Conservation (phyloP, 2,888 invertebrate genomes). For the Alloscopus bannaensis region DNA sequence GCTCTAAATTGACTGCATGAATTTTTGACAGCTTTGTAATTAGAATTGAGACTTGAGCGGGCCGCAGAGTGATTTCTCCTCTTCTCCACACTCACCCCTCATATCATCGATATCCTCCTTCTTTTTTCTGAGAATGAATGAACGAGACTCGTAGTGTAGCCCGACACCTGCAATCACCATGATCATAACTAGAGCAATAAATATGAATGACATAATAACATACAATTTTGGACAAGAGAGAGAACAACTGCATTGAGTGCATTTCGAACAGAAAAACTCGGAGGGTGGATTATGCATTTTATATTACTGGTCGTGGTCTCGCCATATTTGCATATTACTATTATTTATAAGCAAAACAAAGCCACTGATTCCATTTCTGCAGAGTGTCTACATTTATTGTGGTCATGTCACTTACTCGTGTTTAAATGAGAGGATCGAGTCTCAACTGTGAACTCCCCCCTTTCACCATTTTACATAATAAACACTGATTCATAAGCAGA, state of each 20-base stretch:
- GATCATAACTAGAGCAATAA: constrained; percentile 17
- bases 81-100: neutral
- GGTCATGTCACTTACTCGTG: constrained; percentile 21
- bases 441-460: neutral
- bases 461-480: no score
- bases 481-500: no score
- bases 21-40: constrained; percentile 31
- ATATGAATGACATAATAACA: constrained; percentile 12
- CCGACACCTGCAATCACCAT: neutral
- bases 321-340: no score
- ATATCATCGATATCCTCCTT: neutral
- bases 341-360: no score
- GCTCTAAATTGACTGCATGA: no score
- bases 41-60: neutral
- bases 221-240: neutral
- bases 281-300: no score
- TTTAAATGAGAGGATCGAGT: constrained; percentile 9
- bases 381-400: neutral
- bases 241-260: no score
- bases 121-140: constrained; percentile 2
- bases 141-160: neutral
- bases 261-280: no score
- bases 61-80: no score
- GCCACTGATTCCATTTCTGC: no score
- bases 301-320: no score